Percentiles rank a stretch among this genome's conserved stretches.
Conservation (phyloP, 2,797 vertebrate species). For the Vespertilio murinus region DNA sequence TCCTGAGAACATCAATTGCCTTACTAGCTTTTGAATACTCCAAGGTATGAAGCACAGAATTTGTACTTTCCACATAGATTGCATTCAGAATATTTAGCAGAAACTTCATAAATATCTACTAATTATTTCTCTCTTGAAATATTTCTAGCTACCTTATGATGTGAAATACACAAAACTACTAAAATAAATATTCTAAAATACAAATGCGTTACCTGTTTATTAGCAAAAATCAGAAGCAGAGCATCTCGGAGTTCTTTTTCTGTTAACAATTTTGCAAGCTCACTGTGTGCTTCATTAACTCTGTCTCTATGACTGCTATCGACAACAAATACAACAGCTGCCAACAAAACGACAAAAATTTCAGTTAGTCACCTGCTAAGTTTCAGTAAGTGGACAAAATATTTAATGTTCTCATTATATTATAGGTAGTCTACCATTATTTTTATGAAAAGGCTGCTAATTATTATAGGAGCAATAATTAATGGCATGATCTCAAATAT, state of each 20-base stretch:
- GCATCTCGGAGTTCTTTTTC: constrained; percentile 98
- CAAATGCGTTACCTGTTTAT: constrained; percentile 93
- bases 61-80: constrained; percentile 4
- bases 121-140: constrained; percentile 43
- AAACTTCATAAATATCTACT: constrained; percentile 29
- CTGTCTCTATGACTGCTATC: constrained; percentile 98
- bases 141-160: constrained; percentile 9
- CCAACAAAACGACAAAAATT: constrained; percentile 42
- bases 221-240: constrained; percentile 96
- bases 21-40: background rate
- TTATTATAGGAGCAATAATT: constrained; percentile 1
- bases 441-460: constrained; percentile 35
- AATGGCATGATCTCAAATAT: constrained; percentile 28
- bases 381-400: constrained; percentile 39
- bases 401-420: constrained; percentile 19
- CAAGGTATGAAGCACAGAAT: constrained; percentile 30
- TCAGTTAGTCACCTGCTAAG: constrained; percentile 46
- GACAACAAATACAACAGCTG: constrained; percentile 98
- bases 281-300: constrained; percentile 96
- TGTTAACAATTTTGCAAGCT: constrained; percentile 96
- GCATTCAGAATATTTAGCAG: background rate
- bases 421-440: background rate
- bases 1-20: background rate
- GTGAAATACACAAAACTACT: constrained; percentile 10
- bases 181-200: constrained; percentile 58